phyloP scores from a whole-genome alignment of 2,888 invertebrate species.

The Tillus elongatus region DNA sequence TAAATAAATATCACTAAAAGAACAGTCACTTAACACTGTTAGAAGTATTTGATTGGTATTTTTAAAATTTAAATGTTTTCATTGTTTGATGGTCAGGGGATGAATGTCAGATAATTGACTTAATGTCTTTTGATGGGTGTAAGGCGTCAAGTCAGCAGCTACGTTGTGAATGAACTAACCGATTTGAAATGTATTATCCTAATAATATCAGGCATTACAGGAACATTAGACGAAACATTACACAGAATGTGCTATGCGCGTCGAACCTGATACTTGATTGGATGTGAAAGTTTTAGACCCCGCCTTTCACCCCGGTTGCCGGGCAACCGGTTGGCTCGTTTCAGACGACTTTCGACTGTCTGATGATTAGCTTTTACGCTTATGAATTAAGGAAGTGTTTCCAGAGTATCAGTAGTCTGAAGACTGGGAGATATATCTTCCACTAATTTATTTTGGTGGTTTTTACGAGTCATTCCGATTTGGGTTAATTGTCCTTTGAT shows the following conservation, averaged over 20 bases:
- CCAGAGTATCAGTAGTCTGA: conserved; percentile 13
- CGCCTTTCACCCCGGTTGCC: conserved; percentile 35
- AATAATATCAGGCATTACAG: conserved; percentile 45
- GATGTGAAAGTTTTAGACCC: conserved; percentile 28
- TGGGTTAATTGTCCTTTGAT: conserved; percentile 18
- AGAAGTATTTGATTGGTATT: too few relatives aligned
- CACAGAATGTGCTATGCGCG: conserved; percentile 37
- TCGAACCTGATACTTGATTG: conserved; percentile 31
- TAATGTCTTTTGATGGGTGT: too few relatives aligned
- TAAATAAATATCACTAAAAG: too few relatives aligned
- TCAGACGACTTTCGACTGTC: conserved; percentile 29
- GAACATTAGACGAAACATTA: conserved; percentile 44
- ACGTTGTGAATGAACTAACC: conserved; percentile 41
- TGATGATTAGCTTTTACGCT: conserved; percentile 19
- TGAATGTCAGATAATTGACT: too few relatives aligned
- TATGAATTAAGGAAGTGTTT: conserved; percentile 15
- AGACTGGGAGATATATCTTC: background rate
- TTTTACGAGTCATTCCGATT: conserved; percentile 18
- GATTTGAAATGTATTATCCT: conserved; percentile 44
- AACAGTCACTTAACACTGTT: too few relatives aligned
- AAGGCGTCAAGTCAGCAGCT: conserved; percentile 24
- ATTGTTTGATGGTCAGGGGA: too few relatives aligned
- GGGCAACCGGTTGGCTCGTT: conserved; percentile 26
- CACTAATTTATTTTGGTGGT: conserved; percentile 17
- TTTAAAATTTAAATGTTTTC: too few relatives aligned